phyloP scores from a whole-genome alignment of 2,797 vertebrate genomes.

The Coreius guichenoti region DNA sequence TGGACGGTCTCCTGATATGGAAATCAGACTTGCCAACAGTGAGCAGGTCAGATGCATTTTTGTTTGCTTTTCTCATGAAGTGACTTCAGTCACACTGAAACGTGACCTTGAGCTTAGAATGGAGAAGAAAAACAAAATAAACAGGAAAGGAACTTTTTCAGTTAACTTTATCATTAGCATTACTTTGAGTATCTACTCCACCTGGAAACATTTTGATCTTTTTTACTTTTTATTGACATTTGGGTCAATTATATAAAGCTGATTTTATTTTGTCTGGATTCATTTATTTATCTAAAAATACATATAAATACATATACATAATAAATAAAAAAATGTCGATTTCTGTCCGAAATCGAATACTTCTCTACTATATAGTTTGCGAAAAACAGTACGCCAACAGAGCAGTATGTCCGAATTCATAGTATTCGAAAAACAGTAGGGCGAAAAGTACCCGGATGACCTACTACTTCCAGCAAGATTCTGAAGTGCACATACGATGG shows the following conservation, averaged over 20 bases:
- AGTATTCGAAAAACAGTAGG: too few species aligned
- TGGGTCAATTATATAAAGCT: background rate
- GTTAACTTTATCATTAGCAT: background rate
- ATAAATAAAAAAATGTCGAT: background rate
- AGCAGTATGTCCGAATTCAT: too few species aligned
- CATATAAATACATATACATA: too few species aligned
- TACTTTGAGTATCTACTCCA: background rate
- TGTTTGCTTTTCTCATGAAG: conserved; percentile 58
- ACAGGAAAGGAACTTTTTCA: background rate
- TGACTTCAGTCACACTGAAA: conserved; percentile 34
- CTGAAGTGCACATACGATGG: too few species aligned
- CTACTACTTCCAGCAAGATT: too few species aligned
- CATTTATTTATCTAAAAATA: background rate
- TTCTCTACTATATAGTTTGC: too few species aligned
- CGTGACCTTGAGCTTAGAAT: conserved; percentile 36
- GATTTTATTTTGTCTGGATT: background rate
- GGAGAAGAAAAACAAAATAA: background rate
- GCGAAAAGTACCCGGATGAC: too few species aligned
- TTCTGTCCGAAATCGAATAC: too few species aligned
- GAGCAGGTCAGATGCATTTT: conserved; percentile 24
- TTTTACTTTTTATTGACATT: background rate
- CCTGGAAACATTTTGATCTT: background rate
- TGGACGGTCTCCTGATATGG: conserved; percentile 5
- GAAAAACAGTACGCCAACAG: too few species aligned
- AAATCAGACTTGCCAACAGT: background rate